Evolutionary conservation across 2,113 vertebrate species (phyloP), one percentile per base, ranked within the genome.

Genomic region (Sapajus apella): DNA sequence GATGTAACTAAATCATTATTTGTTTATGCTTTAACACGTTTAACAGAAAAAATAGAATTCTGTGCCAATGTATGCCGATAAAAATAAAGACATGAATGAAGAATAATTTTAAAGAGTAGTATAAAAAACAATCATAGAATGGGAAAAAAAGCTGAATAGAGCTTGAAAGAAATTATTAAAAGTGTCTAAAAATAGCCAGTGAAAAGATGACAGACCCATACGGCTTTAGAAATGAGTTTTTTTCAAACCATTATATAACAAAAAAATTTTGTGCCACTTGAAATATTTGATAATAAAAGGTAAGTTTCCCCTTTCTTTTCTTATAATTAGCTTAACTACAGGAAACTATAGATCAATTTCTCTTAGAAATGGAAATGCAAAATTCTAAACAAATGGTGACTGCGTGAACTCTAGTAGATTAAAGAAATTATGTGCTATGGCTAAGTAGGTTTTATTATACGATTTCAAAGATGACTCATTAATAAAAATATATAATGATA

Each of bases 381-480:
- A 92, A 61, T 95, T 45, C 45, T 56, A 56, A 92, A 68, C 68
- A 94, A 30, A 61, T 55, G 40, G 70, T 61, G 40, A 18, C 47
- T 84, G 7, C 32, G 43, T 75, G 40, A 87, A 94, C 86, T 80
- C 40, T 87, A 79, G 20, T 91, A 47, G 93, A 83, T 83, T 83
- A 97, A 86, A 77, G 37, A 89, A 93, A 82, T 91, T 73, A 90
- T 75, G 55, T 94, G 17, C 10, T 79, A 35, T 95, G 50, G 93
- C 50, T 87, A 90, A 93, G 84, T 84, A 50, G 81, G 14, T 77
- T 95, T 96, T 95, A 66, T 91, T 89, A 52, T 20, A 96, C 52
- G 45, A 95, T 77, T 91, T 89, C 95, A 89, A 86, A 68, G 47
- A 66, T 93, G 58, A 30, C 40, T 96, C 23, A 87, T 70, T 92